Conservation (phyloP, 2,113 vertebrate genomes). For the Rousettus leschenaultii region DNA sequence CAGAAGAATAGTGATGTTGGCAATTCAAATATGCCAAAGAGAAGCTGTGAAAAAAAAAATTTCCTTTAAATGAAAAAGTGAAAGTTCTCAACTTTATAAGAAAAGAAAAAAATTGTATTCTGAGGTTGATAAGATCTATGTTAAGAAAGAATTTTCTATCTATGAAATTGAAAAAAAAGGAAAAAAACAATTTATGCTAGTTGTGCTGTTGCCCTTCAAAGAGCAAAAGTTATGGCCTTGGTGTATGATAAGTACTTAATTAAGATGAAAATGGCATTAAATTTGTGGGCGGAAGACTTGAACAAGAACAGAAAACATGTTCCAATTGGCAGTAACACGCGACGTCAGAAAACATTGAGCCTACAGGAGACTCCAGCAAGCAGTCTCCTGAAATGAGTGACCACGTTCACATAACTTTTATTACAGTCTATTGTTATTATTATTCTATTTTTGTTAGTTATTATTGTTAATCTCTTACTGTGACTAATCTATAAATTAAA, state of each 20-base stretch:
- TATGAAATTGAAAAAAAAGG: background rate
- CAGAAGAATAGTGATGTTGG: background rate
- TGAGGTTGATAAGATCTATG: background rate
- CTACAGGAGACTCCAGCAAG: background rate
- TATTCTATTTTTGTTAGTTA: background rate
- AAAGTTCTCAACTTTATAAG: background rate
- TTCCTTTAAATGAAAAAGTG: background rate
- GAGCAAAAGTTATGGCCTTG: background rate
- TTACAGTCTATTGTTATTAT: background rate
- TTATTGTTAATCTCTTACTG: background rate
- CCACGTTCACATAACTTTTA: background rate
- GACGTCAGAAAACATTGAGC: background rate
- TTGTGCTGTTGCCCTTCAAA: background rate
- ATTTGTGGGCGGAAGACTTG: background rate
- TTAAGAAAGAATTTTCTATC: background rate
- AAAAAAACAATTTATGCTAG: background rate
- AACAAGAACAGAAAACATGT: no score
- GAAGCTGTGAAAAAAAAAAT: background rate
- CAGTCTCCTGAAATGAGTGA: background rate
- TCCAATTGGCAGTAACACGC: background rate
- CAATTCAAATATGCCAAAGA: background rate
- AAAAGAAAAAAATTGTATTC: background rate
- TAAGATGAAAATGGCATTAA: background rate
- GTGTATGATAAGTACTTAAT: background rate
- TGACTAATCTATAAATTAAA: background rate